These are phyloP conservation scores for Atopsyche davidsoni DNA, from an alignment of 1,140 invertebrate genomes.

Conservation along the genomic window DNA sequence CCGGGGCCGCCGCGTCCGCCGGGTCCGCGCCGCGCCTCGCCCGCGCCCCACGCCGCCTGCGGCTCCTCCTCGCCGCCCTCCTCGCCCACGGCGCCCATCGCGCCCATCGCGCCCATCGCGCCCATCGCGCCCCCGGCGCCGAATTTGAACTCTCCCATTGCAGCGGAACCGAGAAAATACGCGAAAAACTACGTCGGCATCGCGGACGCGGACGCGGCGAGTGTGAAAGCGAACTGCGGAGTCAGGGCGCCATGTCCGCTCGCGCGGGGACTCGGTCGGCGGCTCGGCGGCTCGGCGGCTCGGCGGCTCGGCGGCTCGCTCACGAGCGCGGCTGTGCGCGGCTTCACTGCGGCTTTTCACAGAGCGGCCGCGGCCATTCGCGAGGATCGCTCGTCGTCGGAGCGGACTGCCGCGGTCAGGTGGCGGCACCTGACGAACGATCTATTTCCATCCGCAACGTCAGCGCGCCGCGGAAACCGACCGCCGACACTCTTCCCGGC, in stretches of 20 bases:
- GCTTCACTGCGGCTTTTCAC: neutral
- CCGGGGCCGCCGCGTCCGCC: slow-evolving; percentile 20
- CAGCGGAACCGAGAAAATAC: neutral
- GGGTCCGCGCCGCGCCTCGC: neutral
- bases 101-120: slow-evolving; percentile 5
- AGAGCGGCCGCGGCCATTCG: neutral
- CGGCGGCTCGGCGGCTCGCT: neutral
- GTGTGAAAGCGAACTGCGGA: neutral
- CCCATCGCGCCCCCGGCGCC: slow-evolving; percentile 7
- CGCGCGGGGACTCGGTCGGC: neutral
- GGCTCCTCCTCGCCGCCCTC: slow-evolving; percentile 6
- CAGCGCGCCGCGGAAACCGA: slow-evolving; percentile 1
- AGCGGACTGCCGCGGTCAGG: slow-evolving; percentile 3
- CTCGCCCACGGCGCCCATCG: neutral
- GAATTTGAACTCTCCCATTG: slow-evolving; percentile 28
- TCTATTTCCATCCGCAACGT: slow-evolving; percentile 19
- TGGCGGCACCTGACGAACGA: slow-evolving; percentile 16
- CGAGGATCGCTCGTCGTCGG: neutral
- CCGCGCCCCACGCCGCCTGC: slow-evolving; percentile 11
- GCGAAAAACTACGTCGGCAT: neutral
- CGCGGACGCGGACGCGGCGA: neutral
- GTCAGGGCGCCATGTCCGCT: neutral
- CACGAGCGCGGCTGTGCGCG: neutral
- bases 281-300: neutral
- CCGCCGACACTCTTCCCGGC: neutral